phyloP scores from a whole-genome alignment of 2,797 vertebrate species.

The Octomys mimax region DNA sequence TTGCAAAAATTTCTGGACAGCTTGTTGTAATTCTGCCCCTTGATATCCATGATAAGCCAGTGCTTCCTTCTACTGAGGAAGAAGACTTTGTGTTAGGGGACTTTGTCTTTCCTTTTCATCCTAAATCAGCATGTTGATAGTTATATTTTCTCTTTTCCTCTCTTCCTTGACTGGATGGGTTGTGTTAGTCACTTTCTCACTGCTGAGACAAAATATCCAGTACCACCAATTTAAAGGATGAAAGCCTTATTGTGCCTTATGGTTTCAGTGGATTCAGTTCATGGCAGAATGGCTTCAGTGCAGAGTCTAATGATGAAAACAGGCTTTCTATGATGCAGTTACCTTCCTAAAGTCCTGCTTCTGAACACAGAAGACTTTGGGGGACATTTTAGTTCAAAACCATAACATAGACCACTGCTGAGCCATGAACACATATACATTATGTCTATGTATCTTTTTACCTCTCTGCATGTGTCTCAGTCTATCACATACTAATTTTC shows the following conservation, averaged over 20 bases:
- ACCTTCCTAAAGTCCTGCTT: neutral
- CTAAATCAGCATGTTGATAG: neutral
- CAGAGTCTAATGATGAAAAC: neutral
- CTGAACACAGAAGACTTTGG: neutral
- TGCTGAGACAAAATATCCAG: neutral
- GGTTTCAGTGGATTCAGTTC: neutral
- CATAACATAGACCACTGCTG: neutral
- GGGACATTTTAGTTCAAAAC: neutral
- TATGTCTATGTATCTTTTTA: neutral
- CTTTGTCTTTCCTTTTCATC: neutral
- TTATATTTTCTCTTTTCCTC: neutral
- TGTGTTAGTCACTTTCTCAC: neutral
- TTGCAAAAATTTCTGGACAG: neutral
- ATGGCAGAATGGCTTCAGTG: neutral
- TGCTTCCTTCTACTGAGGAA: neutral
- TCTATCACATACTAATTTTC: neutral
- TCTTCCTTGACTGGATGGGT: neutral
- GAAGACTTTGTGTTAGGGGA: neutral
- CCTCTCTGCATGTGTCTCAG: neutral
- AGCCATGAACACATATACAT: neutral
- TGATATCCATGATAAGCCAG: neutral
- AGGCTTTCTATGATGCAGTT: neutral
- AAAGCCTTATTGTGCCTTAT: neutral
- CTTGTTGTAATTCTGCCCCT: neutral
- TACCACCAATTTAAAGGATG: neutral